Conservation (phyloP, 2,797 vertebrate genomes). For the Schizopygopsis malacanthus region DNA sequence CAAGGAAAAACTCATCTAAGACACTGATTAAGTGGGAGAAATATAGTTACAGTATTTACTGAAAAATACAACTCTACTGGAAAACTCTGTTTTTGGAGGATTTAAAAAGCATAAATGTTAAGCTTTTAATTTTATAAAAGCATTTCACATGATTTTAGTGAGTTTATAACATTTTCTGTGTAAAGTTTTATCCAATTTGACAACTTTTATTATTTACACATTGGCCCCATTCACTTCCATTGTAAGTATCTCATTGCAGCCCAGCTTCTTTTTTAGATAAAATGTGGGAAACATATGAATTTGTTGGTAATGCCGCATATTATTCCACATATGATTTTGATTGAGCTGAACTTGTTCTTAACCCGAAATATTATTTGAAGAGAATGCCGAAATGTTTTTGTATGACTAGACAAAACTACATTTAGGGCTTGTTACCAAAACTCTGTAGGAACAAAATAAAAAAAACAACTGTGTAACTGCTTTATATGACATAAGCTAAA, state of each 20-base stretch:
- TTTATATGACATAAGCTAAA: not conserved
- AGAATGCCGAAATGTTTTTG: not conserved
- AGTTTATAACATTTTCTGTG: not conserved
- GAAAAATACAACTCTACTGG: not conserved
- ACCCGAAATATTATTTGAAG: not conserved
- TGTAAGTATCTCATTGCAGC: not conserved
- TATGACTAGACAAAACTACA: not conserved
- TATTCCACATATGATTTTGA: not conserved
- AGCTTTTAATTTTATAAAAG: not conserved
- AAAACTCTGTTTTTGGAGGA: not conserved
- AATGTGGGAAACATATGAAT: not conserved
- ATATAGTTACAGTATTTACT: not conserved
- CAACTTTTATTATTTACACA: not conserved
- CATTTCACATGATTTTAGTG: not conserved
- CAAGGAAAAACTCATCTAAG: slow-evolving; percentile 12
- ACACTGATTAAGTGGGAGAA: not conserved
- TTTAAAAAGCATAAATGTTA: not conserved
- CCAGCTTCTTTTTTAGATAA: not conserved
- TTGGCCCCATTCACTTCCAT: not conserved
- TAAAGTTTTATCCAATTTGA: not conserved
- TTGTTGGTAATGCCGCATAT: not conserved
- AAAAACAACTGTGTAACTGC: not conserved
- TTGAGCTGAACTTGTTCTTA: not conserved
- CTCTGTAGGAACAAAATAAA: not conserved
- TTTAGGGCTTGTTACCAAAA: not conserved